Base-by-base conservation (phyloP, 2,113 vertebrate genomes). In the Hirundichthys speculiger region DNA sequence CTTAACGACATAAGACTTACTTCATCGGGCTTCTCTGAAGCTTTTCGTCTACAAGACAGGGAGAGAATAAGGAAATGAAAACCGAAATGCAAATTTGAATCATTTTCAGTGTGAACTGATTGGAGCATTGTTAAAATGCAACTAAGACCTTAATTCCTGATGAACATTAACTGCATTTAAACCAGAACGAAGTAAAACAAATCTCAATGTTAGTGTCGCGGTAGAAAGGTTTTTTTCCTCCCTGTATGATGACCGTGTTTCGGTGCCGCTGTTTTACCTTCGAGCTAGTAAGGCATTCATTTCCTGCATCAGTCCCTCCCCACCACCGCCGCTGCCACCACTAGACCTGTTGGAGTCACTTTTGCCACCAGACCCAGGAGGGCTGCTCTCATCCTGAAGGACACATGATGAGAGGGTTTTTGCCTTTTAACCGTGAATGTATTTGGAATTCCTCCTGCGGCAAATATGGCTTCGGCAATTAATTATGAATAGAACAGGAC, bases 201-300 rank as follows among this genome's bases (percentile, higher is more conserved):
- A n/a, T n/a, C n/a, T n/a, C n/a, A n/a, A n/a, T n/a, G n/a, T n/a
- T n/a, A n/a, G n/a, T n/a, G n/a, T n/a, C n/a, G n/a, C n/a, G n/a
- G n/a, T n/a, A n/a, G n/a, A n/a, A n/a, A n/a, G n/a, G n/a, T n/a
- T n/a, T n/a, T n/a, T n/a, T n/a, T n/a, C n/a, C n/a, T n/a, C n/a
- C n/a, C n/a, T n/a, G n/a, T n/a, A n/a, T n/a, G n/a, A n/a, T n/a
- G n/a, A n/a, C n/a, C n/a, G 9, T 45, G 45, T 64, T 19, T 57
- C 7, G 49, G 56, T 69, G 22, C 16, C 7, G 20, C 24, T 39
- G 54, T 41, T 92, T 79, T 69, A 99, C 98, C 98, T 98, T 92
- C 96, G 96, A 82, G 98, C 98, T 88, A 99, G 92, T 72, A 99
- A 93, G 87, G 98, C 98, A 91, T 99, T 98, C 98, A 99, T 99